Base-by-base conservation (phyloP, 1,140 invertebrate species). In the Conus betulinus region DNA sequence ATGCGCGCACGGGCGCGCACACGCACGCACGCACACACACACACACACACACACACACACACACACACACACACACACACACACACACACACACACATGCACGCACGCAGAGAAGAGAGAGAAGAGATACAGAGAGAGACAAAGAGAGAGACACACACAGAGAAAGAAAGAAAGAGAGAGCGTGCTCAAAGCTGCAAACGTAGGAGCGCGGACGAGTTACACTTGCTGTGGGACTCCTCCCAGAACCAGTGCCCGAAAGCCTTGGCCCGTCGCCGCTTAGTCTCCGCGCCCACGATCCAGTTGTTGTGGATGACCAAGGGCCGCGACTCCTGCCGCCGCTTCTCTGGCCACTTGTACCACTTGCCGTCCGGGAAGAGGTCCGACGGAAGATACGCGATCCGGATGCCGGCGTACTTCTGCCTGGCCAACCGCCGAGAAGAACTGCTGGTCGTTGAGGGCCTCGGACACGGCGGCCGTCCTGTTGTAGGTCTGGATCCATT, bases 351-450 rank as follows among this genome's bases (percentile, higher is more conserved):
- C 60, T 67, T 82, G 86, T 93, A 93, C 93, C 93, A 93, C 84
- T 91, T 90, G 20, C 93, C 93, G 90, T 93, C 93, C 25, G 92
- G 87, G 89, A 90, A 93, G 2, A 57, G 67, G 8, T 88, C 57
- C 8, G 90, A 84, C 8, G 91, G 87, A 39, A 93, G 84, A 27
- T 88, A 82, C 55, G 90, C 91, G 15, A 89, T 39, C 23, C 84
- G 90, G 3, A 93, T 67, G 20, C 90, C 89, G 39, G n/a, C 89
- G 88, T 90, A 90, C 51, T 84, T 91, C 67, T 88, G 17, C 53
- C 52, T 87, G 5, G 92, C 67, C 6, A 93, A 67, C 17, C 55
- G 55, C 15, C 89, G 90, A 17, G 55, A 93, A 78, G 86, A 89
- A 92, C 39, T 84, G 71, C 76, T 93, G 92, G 74, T 92, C 92